A percentile compares a stretch with the other conserved stretches of the same genome.
phyloP scores from a whole-genome alignment of 2,797 vertebrate species.

The Microchirus variegatus region DNA sequence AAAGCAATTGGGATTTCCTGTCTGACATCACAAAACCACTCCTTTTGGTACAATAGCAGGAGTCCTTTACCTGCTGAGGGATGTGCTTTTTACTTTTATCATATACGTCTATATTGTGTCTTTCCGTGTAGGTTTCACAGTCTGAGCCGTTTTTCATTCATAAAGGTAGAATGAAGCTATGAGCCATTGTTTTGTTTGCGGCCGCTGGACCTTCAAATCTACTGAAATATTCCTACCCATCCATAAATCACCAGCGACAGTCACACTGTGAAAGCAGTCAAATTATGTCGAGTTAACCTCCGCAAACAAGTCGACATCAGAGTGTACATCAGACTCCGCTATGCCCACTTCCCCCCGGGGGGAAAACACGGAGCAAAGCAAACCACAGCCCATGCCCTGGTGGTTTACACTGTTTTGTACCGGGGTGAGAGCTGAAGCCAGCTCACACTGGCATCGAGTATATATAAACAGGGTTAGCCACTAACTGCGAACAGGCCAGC shows the following conservation, averaged over 20 bases:
- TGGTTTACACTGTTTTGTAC: conserved; percentile 78
- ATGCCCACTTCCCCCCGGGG: conserved; percentile 67
- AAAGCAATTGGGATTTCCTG: conserved; percentile 54
- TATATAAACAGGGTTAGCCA: conserved; percentile 81
- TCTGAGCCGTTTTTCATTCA: conserved; percentile 13
- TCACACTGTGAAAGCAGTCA: conserved; percentile 43
- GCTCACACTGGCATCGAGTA: conserved; percentile 72
- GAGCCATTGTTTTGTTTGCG: conserved; percentile 45
- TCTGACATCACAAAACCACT: conserved; percentile 62
- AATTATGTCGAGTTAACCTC: conserved; percentile 51
- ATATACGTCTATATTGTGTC: background rate
- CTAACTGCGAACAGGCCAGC: conserved; percentile 76
- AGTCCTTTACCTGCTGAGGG: conserved; percentile 3
- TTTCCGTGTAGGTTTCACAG: background rate
- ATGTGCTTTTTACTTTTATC: background rate
- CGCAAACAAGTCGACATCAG: conserved; percentile 64
- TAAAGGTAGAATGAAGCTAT: conserved; percentile 28
- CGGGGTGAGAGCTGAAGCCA: conserved; percentile 73
- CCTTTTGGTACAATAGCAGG: conserved; percentile 45
- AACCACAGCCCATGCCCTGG: conserved; percentile 72
- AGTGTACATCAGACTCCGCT: conserved; percentile 59
- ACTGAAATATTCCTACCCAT: conserved; percentile 49
- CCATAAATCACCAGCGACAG: conserved; percentile 43
- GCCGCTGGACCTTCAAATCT: conserved; percentile 38
- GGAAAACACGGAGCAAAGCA: conserved; percentile 66